Percentiles rank a stretch among this genome's conserved stretches.
These are phyloP conservation scores for Aquatica leii DNA, from an alignment of 2,888 invertebrate species.

Conservation along the genomic window DNA sequence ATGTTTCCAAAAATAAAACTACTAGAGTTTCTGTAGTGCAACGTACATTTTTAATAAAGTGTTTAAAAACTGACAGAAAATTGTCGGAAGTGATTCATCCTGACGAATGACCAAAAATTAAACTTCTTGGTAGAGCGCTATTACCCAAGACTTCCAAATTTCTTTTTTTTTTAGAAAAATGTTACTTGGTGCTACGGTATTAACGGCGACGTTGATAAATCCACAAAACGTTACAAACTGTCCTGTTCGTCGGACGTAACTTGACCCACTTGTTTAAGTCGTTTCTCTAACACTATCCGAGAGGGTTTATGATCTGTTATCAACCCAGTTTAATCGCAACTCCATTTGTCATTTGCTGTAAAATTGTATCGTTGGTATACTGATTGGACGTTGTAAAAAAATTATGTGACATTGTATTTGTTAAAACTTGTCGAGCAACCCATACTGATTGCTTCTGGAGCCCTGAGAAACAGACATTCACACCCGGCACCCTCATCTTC, in stretches of 20 bases:
- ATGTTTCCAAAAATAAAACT: constrained; percentile 8
- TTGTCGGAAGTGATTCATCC: constrained; percentile 44
- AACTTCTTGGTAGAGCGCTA: constrained; percentile 33
- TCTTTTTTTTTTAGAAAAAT: too few relatives aligned
- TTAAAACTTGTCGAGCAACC: not conserved
- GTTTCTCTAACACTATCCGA: not conserved
- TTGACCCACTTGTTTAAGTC: constrained; percentile 9
- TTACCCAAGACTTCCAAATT: not conserved
- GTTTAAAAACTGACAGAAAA: constrained; percentile 42
- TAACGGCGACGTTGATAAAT: constrained; percentile 4
- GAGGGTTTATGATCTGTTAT: not conserved
- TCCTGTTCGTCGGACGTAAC: constrained; percentile 12
- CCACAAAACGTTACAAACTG: constrained; percentile 7
- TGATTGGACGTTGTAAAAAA: too few relatives aligned
- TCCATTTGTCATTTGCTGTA: not conserved
- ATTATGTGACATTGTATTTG: not conserved
- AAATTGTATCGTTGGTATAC: not conserved
- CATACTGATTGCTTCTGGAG: constrained; percentile 4
- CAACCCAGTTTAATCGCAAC: constrained; percentile 1
- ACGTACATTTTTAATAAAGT: constrained; percentile 46
- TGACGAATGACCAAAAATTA: constrained; percentile 38
- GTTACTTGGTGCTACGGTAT: constrained; percentile 1
- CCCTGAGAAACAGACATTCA: constrained; percentile 1
- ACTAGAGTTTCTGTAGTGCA: not conserved
- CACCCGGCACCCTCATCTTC: not conserved